phyloP scores from a whole-genome alignment of 2,113 vertebrate genomes.

The Pipra filicauda region DNA sequence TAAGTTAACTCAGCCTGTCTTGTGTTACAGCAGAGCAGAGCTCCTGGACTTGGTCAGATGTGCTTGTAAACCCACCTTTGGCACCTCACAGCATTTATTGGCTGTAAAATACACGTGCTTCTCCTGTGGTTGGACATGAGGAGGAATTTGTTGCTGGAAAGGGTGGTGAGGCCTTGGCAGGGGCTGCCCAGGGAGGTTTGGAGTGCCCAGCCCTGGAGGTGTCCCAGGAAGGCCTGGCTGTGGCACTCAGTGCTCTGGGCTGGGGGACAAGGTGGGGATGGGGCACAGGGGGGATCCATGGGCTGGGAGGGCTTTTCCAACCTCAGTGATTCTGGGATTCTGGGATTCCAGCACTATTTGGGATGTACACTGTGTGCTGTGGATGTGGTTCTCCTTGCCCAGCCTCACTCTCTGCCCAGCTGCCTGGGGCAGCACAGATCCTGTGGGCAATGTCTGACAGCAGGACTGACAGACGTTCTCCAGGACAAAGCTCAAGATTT shows the following conservation, averaged over 20 bases:
- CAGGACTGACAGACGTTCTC: not conserved
- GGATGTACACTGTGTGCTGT: not conserved
- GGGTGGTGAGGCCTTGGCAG: accelerated
- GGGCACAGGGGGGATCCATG: not conserved
- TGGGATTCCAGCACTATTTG: not conserved
- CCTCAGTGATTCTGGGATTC: not conserved
- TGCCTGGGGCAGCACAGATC: not conserved
- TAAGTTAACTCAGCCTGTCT: not conserved
- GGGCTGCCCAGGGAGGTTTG: not conserved
- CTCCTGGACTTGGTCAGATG: not conserved
- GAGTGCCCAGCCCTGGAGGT: not conserved
- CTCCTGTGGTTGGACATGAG: not conserved
- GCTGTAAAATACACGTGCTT: not conserved
- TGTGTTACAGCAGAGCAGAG: not conserved
- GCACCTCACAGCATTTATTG: not conserved
- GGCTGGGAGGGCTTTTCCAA: too few species aligned
- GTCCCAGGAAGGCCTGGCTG: not conserved
- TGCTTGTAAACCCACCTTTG: not conserved
- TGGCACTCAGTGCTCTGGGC: not conserved
- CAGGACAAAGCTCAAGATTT: not conserved
- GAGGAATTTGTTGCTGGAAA: not conserved
- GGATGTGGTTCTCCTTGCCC: not conserved
- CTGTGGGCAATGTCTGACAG: not conserved
- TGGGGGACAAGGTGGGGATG: not conserved
- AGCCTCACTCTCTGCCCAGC: not conserved